Evolutionary conservation across 2,113 vertebrate genomes (phyloP), one percentile per base, ranked within the genome.

Genomic region (Muntiacus muntjak): DNA sequence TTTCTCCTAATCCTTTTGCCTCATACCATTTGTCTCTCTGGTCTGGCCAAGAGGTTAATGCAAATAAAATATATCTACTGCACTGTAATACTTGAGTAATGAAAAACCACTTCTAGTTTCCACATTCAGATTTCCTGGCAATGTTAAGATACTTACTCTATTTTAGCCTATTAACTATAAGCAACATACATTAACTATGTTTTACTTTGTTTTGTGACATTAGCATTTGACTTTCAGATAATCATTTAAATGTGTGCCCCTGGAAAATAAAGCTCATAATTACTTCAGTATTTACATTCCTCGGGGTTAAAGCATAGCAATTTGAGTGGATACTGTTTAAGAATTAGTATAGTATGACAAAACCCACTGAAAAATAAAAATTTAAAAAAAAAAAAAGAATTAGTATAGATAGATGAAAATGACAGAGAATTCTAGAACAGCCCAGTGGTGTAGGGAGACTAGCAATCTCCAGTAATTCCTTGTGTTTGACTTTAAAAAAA

Each of bases 171-270:
- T 81, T 57, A 97, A 97, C n/a, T 58, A n/a, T 58, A 13, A 9
- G 88, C 94, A 95, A 82, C 45, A 26, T 91, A 87, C 71, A 60
- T 28, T 91, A 71, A 89, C 93, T 93, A 33, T 11, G 64, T 95
- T 96, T 98, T 96, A 96, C 71, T 98, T 71, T 55, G 14, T 96
- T 97, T 98, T 97, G 86, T 88, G 52, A 95, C 97, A 97, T 95
- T 97, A 98, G 95, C 58, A 95, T 97, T 98, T 98, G 81, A 98
- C 95, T 93, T 52, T 33, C 23, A 85, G 89, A 67, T 93, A 96
- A 97, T 95, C 17, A 96, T 74, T 96, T 95, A 92, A 54, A 64
- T 95, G 83, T 82, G 94, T 23, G 78, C 2, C 84, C 76, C 83
- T 33, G 95, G 81, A 94, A 98, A 97, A 97, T 88, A 25, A 7